These are phyloP conservation scores for Lutjanus erythropterus DNA, from an alignment of 2,113 vertebrate species.

Conservation along the genomic window DNA sequence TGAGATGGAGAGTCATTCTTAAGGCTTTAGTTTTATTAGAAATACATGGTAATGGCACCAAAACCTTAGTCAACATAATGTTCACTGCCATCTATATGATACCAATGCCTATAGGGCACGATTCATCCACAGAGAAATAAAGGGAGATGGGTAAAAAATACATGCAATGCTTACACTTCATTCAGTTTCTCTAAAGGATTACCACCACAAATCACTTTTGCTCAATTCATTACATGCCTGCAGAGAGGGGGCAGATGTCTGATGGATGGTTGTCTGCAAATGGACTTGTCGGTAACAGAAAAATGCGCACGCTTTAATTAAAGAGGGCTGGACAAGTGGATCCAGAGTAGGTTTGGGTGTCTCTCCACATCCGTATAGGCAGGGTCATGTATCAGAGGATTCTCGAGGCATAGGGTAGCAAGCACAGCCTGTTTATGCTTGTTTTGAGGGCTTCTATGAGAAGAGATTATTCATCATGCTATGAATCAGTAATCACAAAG, in stretches of 20 bases:
- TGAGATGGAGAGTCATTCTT: constrained; percentile 70
- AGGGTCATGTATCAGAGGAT: constrained; percentile 46
- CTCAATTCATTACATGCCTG: constrained; percentile 78
- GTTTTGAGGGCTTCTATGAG: neutral
- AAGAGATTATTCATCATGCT: constrained; percentile 7
- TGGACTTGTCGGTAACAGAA: constrained; percentile 83
- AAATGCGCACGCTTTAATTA: constrained; percentile 83
- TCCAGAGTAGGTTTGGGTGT: constrained; percentile 68
- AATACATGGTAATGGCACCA: constrained; percentile 81
- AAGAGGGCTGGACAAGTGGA: constrained; percentile 74
- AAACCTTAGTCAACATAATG: constrained; percentile 82
- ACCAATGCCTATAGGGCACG: constrained; percentile 74
- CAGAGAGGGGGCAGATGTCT: constrained; percentile 77
- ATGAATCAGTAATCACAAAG: constrained; percentile 12
- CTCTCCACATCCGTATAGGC: constrained; percentile 55
- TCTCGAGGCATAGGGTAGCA: constrained; percentile 29
- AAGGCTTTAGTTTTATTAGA: constrained; percentile 80
- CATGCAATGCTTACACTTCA: constrained; percentile 78
- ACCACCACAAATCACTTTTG: constrained; percentile 82
- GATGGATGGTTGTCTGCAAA: constrained; percentile 86
- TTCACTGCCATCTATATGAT: constrained; percentile 74
- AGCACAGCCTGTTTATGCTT: constrained; percentile 1
- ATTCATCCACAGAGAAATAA: constrained; percentile 71
- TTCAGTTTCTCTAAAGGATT: constrained; percentile 80
- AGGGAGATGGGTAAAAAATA: constrained; percentile 68